Conservation (phyloP, 2,888 invertebrate genomes). For the Volucella inanis region DNA sequence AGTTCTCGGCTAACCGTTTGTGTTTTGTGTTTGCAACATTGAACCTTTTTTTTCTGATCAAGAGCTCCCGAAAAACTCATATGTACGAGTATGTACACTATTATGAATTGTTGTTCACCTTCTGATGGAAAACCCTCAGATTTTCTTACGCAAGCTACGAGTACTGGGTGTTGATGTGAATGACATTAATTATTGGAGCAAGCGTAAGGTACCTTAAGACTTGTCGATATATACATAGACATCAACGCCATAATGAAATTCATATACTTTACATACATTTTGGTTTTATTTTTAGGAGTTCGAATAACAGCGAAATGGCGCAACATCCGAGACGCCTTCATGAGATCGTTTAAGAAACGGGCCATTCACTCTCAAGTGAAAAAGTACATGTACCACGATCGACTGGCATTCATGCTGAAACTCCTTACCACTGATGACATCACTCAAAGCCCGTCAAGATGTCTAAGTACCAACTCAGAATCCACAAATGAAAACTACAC, state of each 20-base stretch:
- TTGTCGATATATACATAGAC: no score
- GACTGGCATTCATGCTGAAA: slow-evolving; percentile 36
- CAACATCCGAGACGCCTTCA: slow-evolving; percentile 50
- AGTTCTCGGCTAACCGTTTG: no score
- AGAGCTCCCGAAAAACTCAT: no score
- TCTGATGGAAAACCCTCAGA: no score
- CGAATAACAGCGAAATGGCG: slow-evolving; percentile 45
- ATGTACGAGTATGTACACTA: no score
- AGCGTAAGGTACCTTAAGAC: no score
- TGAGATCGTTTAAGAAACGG: slow-evolving; percentile 30
- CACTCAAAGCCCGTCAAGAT: not conserved
- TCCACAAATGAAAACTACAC: slow-evolving; percentile 3
- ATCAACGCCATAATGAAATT: not conserved
- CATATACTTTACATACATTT: not conserved
- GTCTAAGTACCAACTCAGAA: slow-evolving; percentile 13
- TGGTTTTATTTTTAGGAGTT: slow-evolving; percentile 21
- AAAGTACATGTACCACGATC: slow-evolving; percentile 52
- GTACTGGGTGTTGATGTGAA: no score
- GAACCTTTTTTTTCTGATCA: no score
- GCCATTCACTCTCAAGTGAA: slow-evolving; percentile 21
- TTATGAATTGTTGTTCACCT: no score
- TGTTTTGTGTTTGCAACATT: no score
- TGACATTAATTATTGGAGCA: no score
- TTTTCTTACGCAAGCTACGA: no score
- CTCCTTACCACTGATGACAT: not conserved